Evolutionary conservation across 2,888 invertebrate genomes (phyloP).

Genomic region (Luffia ferchaultella): DNA sequence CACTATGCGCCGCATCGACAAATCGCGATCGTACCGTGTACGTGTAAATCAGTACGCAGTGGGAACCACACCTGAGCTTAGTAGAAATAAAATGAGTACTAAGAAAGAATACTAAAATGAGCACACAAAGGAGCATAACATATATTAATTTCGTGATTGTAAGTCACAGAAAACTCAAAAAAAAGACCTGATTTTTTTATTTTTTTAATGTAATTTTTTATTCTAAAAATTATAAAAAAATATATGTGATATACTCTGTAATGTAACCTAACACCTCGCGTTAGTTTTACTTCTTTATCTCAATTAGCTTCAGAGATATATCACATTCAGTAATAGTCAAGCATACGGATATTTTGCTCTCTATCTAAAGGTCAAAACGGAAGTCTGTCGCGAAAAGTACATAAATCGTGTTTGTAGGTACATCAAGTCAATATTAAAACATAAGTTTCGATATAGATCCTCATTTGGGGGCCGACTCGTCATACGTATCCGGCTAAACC

Average conservation of each 20-base stretch:
- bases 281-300: neutral
- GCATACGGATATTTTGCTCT: neutral
- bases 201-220: neutral
- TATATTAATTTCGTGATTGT: neutral
- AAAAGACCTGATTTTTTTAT: neutral
- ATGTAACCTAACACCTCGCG: neutral
- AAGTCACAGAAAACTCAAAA: neutral
- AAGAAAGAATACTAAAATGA: no score
- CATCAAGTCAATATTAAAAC: constrained; percentile 2
- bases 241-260: neutral
- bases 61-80: no score
- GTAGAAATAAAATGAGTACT: no score
- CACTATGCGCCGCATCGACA: no score
- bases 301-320: neutral
- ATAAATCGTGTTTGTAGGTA: constrained; percentile 2
- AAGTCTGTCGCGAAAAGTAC: constrained; percentile 1
- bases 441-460: constrained; percentile 2
- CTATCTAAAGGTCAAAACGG: constrained; percentile 1
- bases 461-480: neutral
- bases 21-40: no score
- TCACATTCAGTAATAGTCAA: neutral
- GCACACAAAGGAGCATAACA: neutral
- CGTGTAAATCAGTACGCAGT: no score
- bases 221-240: neutral
- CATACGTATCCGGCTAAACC: neutral